Evolutionary conservation across 2,797 vertebrate species (phyloP).

Genomic region (Tachyglossus aculeatus): DNA sequence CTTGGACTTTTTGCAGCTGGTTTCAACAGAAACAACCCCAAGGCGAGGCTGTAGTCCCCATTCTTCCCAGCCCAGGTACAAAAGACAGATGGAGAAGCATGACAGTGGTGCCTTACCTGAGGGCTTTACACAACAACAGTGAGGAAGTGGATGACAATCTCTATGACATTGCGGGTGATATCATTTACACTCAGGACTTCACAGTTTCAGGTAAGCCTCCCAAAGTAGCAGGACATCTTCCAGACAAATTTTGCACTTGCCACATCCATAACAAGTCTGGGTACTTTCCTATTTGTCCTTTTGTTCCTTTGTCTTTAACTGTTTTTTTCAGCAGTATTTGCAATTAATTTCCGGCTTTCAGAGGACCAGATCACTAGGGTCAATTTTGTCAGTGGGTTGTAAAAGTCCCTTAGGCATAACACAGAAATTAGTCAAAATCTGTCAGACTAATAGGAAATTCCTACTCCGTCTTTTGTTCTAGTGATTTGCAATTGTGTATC

Average conservation of each 20-base stretch:
- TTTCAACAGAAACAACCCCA: slow-evolving; percentile 96
- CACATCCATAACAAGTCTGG: no score
- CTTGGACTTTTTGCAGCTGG: slow-evolving; percentile 88
- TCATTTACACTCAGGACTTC: slow-evolving; percentile 99
- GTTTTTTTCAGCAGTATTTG: no score
- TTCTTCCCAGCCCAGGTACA: slow-evolving; percentile 90
- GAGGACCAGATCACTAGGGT: not conserved
- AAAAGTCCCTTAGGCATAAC: no score
- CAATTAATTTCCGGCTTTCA: not conserved
- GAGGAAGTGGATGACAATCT: slow-evolving; percentile 89
- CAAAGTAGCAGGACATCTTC: not conserved
- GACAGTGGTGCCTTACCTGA: slow-evolving; percentile 96
- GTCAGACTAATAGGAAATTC: accelerated
- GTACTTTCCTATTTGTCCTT: no score
- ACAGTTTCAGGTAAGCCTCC: slow-evolving; percentile 91
- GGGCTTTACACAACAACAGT: slow-evolving; percentile 91
- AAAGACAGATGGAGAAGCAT: slow-evolving; percentile 94
- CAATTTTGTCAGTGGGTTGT: not conserved
- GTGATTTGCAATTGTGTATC: no score
- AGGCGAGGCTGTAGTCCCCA: slow-evolving; percentile 89
- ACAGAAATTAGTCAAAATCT: no score
- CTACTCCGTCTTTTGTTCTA: no score
- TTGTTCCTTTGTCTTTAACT: no score
- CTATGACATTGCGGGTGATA: slow-evolving; percentile 91
- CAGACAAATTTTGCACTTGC: no score